Evolutionary conservation across 2,113 vertebrate species (phyloP).

Genomic region (Megaleporinus macrocephalus): DNA sequence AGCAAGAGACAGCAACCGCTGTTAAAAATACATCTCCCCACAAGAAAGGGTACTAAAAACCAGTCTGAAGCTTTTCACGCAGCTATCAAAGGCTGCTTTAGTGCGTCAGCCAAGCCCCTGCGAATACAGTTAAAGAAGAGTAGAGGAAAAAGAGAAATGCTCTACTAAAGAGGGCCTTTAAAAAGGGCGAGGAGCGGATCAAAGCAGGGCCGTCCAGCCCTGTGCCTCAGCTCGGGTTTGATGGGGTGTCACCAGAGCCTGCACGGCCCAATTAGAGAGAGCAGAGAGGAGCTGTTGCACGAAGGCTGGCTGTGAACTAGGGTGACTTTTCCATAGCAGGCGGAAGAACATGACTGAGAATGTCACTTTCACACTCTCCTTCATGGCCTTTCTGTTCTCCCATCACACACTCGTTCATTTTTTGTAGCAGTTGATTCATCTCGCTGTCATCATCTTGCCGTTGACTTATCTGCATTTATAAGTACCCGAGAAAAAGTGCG

Average conservation of each 20-base stretch:
- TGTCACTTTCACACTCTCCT: neutral
- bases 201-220: neutral
- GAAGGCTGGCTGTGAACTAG: neutral
- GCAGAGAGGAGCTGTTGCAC: neutral
- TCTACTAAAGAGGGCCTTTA: constrained; percentile 46
- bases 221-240: neutral
- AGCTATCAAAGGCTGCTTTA: constrained; percentile 45
- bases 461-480: neutral
- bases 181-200: constrained; percentile 15
- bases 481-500: neutral
- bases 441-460: neutral
- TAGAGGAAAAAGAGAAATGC: neutral
- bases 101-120: neutral
- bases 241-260: constrained; percentile 34
- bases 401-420: neutral
- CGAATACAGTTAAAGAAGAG: constrained; percentile 30
- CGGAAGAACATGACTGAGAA: neutral
- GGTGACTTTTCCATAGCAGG: constrained; percentile 25
- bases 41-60: constrained; percentile 32
- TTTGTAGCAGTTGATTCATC: constrained; percentile 13
- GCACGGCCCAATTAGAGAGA: constrained; percentile 41
- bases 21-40: constrained; percentile 41
- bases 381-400: neutral
- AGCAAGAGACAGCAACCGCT: neutral
- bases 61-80: constrained; percentile 39